Conservation (phyloP, 2,113 vertebrate species). For the Anarhynchus alexandrinus region DNA sequence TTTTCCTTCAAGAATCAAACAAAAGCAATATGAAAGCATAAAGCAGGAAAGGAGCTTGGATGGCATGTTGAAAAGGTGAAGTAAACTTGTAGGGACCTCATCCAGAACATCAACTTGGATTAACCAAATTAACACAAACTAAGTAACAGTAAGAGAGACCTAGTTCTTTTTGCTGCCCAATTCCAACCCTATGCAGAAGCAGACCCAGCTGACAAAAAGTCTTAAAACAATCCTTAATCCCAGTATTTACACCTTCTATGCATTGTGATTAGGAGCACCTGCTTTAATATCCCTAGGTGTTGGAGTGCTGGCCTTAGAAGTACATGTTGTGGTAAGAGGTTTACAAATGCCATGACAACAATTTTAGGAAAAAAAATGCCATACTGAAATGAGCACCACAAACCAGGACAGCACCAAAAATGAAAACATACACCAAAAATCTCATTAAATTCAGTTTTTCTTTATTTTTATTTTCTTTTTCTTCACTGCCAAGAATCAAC, state of each 20-base stretch:
- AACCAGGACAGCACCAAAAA: background rate
- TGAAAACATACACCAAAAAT: background rate
- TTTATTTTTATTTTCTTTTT: background rate
- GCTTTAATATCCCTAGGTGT: background rate
- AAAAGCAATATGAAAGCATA: background rate
- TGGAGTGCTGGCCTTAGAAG: background rate
- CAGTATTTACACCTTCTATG: background rate
- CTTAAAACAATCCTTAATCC: background rate
- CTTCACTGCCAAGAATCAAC: background rate
- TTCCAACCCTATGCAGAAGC: background rate
- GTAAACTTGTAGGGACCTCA: background rate
- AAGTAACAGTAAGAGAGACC: background rate
- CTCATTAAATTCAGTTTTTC: background rate
- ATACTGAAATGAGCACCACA: background rate
- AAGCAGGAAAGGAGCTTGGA: background rate
- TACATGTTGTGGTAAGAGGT: background rate
- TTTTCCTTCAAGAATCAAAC: background rate
- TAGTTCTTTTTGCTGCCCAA: background rate
- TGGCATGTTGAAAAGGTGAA: background rate
- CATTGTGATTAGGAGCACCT: background rate
- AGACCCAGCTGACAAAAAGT: background rate
- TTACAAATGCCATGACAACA: background rate
- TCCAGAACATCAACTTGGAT: background rate
- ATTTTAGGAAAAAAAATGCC: accelerated
- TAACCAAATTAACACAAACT: background rate